These are phyloP conservation scores for Spialia ferax DNA, from an alignment of 2,888 invertebrate species.

Conservation along the genomic window DNA sequence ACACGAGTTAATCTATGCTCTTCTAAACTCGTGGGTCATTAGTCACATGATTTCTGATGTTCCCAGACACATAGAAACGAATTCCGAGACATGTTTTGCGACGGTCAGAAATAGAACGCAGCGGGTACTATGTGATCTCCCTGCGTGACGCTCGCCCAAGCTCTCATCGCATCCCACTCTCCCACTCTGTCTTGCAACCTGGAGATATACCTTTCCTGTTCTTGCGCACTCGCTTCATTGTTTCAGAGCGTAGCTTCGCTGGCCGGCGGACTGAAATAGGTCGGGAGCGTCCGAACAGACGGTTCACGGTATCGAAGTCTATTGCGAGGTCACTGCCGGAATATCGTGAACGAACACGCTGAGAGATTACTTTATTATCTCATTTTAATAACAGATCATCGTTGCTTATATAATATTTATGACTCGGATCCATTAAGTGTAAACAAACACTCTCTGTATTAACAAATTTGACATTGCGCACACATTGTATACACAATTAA, in stretches of 20 bases:
- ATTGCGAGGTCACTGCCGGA: conserved; percentile 82
- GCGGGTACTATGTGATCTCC: conserved; percentile 81
- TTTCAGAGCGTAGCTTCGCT: conserved; percentile 78
- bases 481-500: conserved; percentile 31
- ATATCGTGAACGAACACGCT: conserved; percentile 61
- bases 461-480: conserved; percentile 35
- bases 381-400: conserved; percentile 22
- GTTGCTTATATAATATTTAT: conserved; percentile 9
- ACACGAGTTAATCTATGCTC: conserved; percentile 51
- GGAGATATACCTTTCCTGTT: conserved; percentile 74
- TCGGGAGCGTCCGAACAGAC: conserved; percentile 81
- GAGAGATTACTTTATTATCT: conserved; percentile 38
- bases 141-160: conserved; percentile 74
- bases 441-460: conserved; percentile 15
- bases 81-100: conserved; percentile 85
- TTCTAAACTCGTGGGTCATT: conserved; percentile 59
- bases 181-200: conserved; percentile 69
- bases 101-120: conserved; percentile 83
- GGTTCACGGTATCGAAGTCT: conserved; percentile 79
- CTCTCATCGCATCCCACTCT: conserved; percentile 68
- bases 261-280: conserved; percentile 83
- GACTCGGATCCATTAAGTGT: conserved; percentile 14
- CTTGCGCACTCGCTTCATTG: conserved; percentile 80
- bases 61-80: conserved; percentile 84
- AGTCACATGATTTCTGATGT: conserved; percentile 84